A percentile compares a stretch with the other conserved stretches of the same genome.
phyloP scores from a whole-genome alignment of 2,797 vertebrate species.

The Cyprinodon diabolis region DNA sequence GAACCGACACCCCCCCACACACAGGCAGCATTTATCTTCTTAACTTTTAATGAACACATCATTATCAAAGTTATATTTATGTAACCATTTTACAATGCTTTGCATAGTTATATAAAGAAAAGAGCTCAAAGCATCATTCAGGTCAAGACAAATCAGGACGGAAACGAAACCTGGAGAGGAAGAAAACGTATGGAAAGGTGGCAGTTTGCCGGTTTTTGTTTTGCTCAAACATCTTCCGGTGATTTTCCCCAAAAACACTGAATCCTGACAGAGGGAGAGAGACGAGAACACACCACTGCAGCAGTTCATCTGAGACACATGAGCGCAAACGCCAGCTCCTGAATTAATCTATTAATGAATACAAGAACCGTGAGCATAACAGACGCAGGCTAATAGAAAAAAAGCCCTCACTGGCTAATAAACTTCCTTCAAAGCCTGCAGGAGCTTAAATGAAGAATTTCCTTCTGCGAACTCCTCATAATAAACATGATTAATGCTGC shows the following conservation, averaged over 20 bases:
- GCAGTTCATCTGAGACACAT: constrained; percentile 3
- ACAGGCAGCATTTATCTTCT: constrained; percentile 15
- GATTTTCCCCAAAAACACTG: constrained; percentile 63
- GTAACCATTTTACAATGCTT: constrained; percentile 46
- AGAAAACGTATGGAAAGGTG: neutral
- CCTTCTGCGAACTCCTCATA: constrained; percentile 36
- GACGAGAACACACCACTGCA: constrained; percentile 34
- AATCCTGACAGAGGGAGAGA: constrained; percentile 33
- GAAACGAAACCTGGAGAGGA: neutral
- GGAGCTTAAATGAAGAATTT: constrained; percentile 26
- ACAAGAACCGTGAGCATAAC: constrained; percentile 1
- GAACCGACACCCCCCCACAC: constrained; percentile 9
- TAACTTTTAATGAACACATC: constrained; percentile 58
- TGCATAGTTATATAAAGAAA: constrained; percentile 43
- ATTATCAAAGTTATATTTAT: constrained; percentile 51
- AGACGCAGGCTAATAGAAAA: constrained; percentile 25
- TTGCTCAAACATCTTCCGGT: constrained; percentile 35
- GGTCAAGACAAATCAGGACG: constrained; percentile 17
- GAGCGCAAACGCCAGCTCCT: neutral
- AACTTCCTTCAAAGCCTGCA: constrained; percentile 33
- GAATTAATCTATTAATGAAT: constrained; percentile 31
- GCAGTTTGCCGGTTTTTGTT: constrained; percentile 41
- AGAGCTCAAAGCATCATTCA: constrained; percentile 37
- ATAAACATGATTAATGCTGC: constrained; percentile 67
- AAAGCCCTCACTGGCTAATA: constrained; percentile 28